Base-by-base conservation (phyloP, 1,140 invertebrate genomes). In the Pachyrhynchus sulphureomaculatus region DNA sequence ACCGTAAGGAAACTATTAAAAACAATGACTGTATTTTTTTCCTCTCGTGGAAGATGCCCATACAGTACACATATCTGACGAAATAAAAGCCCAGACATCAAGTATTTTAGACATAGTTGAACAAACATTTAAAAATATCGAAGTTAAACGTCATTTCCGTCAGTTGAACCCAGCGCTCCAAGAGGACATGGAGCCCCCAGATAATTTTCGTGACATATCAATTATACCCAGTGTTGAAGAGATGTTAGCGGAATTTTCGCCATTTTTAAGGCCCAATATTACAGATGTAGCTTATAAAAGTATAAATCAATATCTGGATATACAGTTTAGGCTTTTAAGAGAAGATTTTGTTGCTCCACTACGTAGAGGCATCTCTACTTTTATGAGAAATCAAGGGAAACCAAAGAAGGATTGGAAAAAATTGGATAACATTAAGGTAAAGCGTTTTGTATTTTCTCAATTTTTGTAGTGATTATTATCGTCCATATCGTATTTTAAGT, bases 241-340 rank as follows among this genome's bases (percentile, higher is more conserved):
- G 61, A 70, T 81, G 36, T 59, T 65, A 3, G 23, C 68, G 1
- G 6, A 37, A 3, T 61, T 55, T 84, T 80, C 74, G 61, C 69
- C 64, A 44, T 73, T 85, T 80, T 74, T 67, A 88, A 8, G 75
- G 83, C 75, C 80, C 9, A 89, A 88, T 71, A 82, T 85, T 36
- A 69, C 82, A 0, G 65, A 81, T 24, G 88, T 86, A 68, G 75
- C 76, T 0, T 92, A 89, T 72, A 64, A 75, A 4, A 75, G 81
- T 70, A 76, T 84, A 0, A 79, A 88, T 21, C 83, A 91, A 64
- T 94, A 94, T 70, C 73, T 94, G 9, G 88, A 91, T 68, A 80
- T 87, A 0, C 91, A 93, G 66, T 91, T 89, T 29, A 55, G 52
- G 26, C 75, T 92, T 2, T 73, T 93, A 17, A 73, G 88, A 9